Percentiles rank a stretch among this genome's conserved stretches.
Conservation (phyloP, 1,140 invertebrate species). For the Pogonognathellus flavescens region DNA sequence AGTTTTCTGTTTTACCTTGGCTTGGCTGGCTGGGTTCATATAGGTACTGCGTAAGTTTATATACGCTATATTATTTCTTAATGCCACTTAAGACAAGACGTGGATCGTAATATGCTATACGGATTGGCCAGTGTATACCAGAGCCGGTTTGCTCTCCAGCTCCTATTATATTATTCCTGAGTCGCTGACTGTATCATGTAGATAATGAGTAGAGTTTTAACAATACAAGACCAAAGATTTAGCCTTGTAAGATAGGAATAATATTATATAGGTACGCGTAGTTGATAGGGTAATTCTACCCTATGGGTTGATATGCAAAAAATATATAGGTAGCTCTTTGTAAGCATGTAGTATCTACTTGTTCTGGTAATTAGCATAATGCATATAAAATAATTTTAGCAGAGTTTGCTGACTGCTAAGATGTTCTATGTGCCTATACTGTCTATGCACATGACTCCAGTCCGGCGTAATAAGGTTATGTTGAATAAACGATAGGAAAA, state of each 20-base stretch:
- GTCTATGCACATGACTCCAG: background rate
- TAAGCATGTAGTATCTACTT: background rate
- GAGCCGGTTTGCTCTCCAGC: conserved; percentile 37
- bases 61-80: too few species aligned
- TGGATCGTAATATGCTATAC: too few species aligned
- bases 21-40: background rate
- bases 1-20: conserved; percentile 28
- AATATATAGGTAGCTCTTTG: background rate
- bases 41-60: too few species aligned
- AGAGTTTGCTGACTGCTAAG: background rate
- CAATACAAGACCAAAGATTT: background rate
- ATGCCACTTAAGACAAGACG: too few species aligned
- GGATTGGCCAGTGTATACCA: conserved; percentile 21
- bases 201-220: background rate
- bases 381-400: background rate
- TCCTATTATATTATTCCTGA: background rate
- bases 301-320: background rate
- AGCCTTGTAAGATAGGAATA: background rate
- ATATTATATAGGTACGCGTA: background rate
- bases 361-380: conserved; percentile 3
- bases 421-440: background rate
- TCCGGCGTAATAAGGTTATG: too few species aligned
- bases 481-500: too few species aligned
- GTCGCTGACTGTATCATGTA: too few species aligned
- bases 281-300: background rate